Evolutionary conservation across 2,113 vertebrate genomes (phyloP), one percentile per base, ranked within the genome.

Genomic region (Pseudorectes ferrugineus): DNA sequence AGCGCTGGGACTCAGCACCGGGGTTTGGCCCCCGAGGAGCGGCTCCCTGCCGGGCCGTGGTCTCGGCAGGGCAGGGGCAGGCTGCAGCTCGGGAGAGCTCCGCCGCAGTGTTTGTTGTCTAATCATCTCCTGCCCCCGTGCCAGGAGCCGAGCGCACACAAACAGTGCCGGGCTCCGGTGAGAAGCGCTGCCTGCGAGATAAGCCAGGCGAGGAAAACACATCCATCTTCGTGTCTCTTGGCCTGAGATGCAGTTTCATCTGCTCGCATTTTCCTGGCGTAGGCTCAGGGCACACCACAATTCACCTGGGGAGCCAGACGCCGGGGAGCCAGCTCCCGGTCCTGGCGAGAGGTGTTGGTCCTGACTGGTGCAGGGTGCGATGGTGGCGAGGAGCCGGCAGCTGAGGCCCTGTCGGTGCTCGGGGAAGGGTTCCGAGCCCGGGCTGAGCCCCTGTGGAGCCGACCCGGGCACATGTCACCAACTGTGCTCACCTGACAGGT

Each of bases 191-290:
- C 80, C 89, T 89, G 66, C 9, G 14, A 87, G 95, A 93, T 94
- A 93, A 94, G 85, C 58, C 31, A 7, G 71, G 62, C 71, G 55
- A 83, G 85, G 78, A 89, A 95, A 94, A 95, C 94, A 96, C 81
- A 93, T 94, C 89, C 89, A 91, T 95, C 94, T 93, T 79, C 74
- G 1, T 5, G 78, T 70, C 81, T 92, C 72, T 85, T 94, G 93
- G 95, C 95, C 93, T 80, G 67, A 54, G 89, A 76, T 0, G 24
- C 78, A 51, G 94, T 83, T 95, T 94, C 74, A 19, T 93, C 94
- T 87, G 74, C 93, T 62, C 85, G 94, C 71, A 54, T 88, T 93
- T 97, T 95, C 92, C 94, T 96, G 96, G 95, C 94, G 3, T 6
- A 23, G 70, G 85, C 93, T 92, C 93, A 92, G 94, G 83, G 88